These are phyloP conservation scores for Pseudorectes ferrugineus DNA, from an alignment of 2,113 vertebrate genomes.

Conservation along the genomic window DNA sequence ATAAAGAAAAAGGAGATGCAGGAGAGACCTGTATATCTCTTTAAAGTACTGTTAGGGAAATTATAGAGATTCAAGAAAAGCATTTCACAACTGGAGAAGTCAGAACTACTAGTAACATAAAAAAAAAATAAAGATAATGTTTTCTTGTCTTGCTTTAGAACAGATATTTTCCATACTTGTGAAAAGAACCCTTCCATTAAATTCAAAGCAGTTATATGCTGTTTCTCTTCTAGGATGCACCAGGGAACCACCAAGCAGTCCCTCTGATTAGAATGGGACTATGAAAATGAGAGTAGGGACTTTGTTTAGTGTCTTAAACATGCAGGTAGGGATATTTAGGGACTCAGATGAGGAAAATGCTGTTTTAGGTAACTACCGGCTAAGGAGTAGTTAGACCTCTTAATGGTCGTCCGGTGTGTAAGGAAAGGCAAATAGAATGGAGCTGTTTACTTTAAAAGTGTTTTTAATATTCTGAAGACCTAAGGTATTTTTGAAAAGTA, in stretches of 20 bases:
- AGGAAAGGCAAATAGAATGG: background rate
- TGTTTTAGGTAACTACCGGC: conserved; percentile 21
- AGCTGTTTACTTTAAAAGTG: background rate
- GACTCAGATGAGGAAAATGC: background rate
- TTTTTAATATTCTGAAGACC: background rate
- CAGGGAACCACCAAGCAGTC: background rate
- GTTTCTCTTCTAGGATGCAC: background rate
- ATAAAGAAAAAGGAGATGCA: background rate
- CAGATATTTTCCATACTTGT: background rate
- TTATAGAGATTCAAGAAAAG: background rate
- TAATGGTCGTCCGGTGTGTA: background rate
- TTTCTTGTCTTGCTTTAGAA: background rate
- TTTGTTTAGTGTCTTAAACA: background rate
- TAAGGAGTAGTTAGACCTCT: background rate
- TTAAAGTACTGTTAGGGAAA: background rate
- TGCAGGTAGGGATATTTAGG: background rate
- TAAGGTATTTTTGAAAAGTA: background rate
- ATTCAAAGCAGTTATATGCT: background rate
- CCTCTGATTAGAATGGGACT: conserved; percentile 2
- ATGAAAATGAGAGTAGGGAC: conserved; percentile 14
- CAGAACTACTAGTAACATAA: background rate
- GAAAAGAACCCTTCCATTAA: background rate
- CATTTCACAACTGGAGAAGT: background rate
- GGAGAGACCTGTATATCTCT: background rate
- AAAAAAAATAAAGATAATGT: background rate